phyloP scores from a whole-genome alignment of 2,888 invertebrate genomes.

The Trachelus iudaicus region DNA sequence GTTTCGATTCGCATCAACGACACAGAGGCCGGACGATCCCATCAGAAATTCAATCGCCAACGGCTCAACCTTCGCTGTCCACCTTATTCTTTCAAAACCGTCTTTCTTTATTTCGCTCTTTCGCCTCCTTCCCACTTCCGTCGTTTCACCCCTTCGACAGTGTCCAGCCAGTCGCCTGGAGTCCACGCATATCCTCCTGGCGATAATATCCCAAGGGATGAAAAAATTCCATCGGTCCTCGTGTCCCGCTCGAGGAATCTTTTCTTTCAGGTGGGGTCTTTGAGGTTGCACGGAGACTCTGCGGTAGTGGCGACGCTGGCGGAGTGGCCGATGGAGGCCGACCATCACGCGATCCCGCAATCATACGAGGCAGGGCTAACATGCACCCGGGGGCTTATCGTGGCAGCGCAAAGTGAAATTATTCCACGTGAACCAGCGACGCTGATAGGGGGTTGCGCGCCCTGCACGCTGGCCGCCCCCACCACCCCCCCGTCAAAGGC shows the following conservation, averaged over 20 bases:
- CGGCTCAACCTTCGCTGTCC: constrained; percentile 1
- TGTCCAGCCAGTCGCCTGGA: neutral
- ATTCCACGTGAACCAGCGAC: constrained; percentile 53
- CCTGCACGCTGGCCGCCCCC: no score
- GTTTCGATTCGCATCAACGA: neutral
- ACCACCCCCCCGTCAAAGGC: neutral
- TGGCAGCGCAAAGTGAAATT: constrained; percentile 59
- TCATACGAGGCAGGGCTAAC: constrained; percentile 52
- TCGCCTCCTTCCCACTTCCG: neutral
- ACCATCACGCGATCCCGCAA: constrained; percentile 59
- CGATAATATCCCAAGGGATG: neutral
- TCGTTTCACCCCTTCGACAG: no score
- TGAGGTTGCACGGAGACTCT: constrained; percentile 28
- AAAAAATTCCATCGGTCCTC: constrained; percentile 4
- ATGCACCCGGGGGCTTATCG: constrained; percentile 55
- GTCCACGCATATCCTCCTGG: neutral
- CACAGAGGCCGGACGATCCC: constrained; percentile 31
- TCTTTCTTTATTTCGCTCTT: neutral
- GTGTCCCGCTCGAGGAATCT: constrained; percentile 32
- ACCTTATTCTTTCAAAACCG: neutral
- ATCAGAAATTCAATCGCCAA: constrained; percentile 37
- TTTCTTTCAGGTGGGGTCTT: constrained; percentile 33
- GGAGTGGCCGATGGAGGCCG: neutral
- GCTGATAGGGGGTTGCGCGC: constrained; percentile 34
- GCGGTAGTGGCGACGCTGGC: constrained; percentile 6